These are phyloP conservation scores for Boulengeromyrus knoepffleri DNA, from an alignment of 2,113 vertebrate genomes.

Conservation along the genomic window DNA sequence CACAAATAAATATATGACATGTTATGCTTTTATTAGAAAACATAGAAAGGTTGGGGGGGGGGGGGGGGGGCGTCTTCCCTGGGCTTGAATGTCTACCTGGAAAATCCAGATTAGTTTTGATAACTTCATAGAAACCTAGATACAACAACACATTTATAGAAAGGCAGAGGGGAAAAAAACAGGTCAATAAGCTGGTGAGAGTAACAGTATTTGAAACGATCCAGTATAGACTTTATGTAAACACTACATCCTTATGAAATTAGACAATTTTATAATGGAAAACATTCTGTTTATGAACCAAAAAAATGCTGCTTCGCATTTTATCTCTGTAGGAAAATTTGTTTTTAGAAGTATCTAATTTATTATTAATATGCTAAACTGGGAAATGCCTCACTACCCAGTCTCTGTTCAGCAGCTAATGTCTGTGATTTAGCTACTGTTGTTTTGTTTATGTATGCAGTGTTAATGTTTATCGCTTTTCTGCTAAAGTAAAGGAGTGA, in stretches of 20 bases:
- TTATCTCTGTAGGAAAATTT: neutral
- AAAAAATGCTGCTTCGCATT: neutral
- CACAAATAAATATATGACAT: neutral
- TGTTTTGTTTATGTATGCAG: neutral
- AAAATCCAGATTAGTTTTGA: neutral
- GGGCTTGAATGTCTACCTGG: neutral
- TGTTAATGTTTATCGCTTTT: neutral
- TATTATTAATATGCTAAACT: slow-evolving; percentile 5
- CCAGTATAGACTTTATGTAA: neutral
- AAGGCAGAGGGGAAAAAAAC: neutral
- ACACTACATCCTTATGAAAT: neutral
- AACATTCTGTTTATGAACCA: neutral
- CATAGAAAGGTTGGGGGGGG: neutral
- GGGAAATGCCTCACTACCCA: neutral
- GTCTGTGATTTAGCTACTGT: neutral
- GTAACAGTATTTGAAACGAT: neutral
- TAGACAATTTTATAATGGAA: neutral
- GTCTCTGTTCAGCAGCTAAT: neutral
- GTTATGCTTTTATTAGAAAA: neutral
- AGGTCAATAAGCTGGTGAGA: neutral
- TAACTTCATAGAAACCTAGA: neutral
- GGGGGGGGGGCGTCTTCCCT: neutral
- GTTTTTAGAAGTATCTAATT: neutral
- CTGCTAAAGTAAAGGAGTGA: neutral
- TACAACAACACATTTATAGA: neutral